phyloP scores from a whole-genome alignment of 2,888 invertebrate genomes.

The Matsumyia berberina region DNA sequence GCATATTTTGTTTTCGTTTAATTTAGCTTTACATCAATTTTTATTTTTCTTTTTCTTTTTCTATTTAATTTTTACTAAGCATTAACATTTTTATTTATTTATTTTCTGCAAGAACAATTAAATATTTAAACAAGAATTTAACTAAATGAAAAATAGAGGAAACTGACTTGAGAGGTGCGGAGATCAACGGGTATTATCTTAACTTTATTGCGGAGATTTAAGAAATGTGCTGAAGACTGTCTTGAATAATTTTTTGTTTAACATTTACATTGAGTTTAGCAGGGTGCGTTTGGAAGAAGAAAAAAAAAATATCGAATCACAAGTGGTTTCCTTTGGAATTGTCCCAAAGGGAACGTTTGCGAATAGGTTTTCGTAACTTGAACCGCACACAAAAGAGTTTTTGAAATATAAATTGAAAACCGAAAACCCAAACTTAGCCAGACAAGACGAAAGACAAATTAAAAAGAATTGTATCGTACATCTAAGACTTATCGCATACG shows the following conservation, averaged over 20 bases:
- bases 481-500: constrained; percentile 65
- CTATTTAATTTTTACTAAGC: constrained; percentile 58
- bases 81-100: constrained; percentile 41
- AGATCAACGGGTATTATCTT: constrained; percentile 11
- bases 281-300: background rate
- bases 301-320: background rate
- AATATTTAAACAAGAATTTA: constrained; percentile 14
- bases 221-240: constrained; percentile 11
- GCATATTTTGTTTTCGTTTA: constrained; percentile 41
- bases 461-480: constrained; percentile 28
- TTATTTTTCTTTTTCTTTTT: constrained; percentile 37
- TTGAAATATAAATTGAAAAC: background rate
- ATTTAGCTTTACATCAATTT: constrained; percentile 72
- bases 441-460: constrained; percentile 11
- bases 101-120: constrained; percentile 15
- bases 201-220: constrained; percentile 3
- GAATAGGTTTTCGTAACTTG: background rate
- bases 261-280: background rate
- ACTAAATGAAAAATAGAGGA: constrained; percentile 26
- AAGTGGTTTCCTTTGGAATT: background rate
- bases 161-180: constrained; percentile 24
- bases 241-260: background rate
- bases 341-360: background rate
- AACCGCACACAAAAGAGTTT: background rate
- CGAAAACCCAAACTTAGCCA: constrained; percentile 17